These are phyloP conservation scores for Ophion slaviceki DNA, from an alignment of 2,888 invertebrate species.

Conservation along the genomic window DNA sequence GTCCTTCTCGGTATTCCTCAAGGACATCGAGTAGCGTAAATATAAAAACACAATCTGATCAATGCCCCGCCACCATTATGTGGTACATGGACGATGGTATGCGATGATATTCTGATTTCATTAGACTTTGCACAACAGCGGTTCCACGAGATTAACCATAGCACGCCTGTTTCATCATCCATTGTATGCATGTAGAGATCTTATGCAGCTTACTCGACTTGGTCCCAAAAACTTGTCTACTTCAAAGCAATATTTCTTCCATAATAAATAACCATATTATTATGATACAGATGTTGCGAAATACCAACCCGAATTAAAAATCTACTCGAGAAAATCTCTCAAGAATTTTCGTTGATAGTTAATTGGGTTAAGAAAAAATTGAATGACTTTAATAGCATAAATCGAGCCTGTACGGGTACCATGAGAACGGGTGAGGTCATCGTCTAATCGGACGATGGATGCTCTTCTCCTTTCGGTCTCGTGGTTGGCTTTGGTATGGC, in stretches of 20 bases:
- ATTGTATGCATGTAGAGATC: too few relatives aligned
- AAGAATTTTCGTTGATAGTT: too few relatives aligned
- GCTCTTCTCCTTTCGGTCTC: background rate
- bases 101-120: background rate
- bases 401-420: background rate
- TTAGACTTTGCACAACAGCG: background rate
- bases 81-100: background rate
- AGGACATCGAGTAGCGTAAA: slow-evolving; percentile 5
- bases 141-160: background rate
- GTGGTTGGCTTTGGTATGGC: background rate
- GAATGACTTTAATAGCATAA: background rate
- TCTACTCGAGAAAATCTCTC: too few relatives aligned
- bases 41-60: slow-evolving; percentile 5
- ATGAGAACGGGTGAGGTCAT: background rate
- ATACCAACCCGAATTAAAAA: too few relatives aligned
- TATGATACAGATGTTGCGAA: too few relatives aligned
- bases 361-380: too few relatives aligned
- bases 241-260: too few relatives aligned
- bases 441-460: slow-evolving; percentile 5
- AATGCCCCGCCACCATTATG: background rate
- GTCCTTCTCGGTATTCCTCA: slow-evolving; percentile 14
- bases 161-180: background rate
- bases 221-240: too few relatives aligned
- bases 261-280: too few relatives aligned
- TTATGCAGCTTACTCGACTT: too few relatives aligned